Percentiles rank a stretch among this genome's conserved stretches.
Conservation (phyloP, 1,140 invertebrate species). For the Physella acuta region DNA sequence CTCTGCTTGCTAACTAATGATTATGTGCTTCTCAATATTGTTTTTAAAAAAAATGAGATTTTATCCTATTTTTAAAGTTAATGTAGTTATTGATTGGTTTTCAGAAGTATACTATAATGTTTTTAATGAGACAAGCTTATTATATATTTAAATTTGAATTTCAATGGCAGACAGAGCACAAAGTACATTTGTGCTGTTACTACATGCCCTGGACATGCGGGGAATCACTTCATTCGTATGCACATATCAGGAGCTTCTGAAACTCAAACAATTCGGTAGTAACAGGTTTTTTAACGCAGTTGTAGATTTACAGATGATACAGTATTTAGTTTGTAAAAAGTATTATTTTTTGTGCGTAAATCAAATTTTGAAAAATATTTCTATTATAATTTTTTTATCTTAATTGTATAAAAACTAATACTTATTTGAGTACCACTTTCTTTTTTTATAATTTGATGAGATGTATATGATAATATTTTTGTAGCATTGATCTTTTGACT, state of each 20-base stretch:
- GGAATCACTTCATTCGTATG: conserved; percentile 45
- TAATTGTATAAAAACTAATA: too few species aligned
- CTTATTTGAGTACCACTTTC: neutral
- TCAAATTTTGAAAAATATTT: too few species aligned
- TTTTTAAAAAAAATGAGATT: neutral
- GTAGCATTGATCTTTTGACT: neutral
- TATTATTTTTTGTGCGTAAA: too few species aligned
- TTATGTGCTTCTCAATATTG: too few species aligned
- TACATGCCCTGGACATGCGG: conserved; percentile 40
- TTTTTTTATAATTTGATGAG: neutral
- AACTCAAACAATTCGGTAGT: conserved; percentile 45
- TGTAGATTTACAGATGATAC: too few species aligned
- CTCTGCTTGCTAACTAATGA: neutral
- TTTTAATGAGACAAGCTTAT: neutral
- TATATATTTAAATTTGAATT: neutral
- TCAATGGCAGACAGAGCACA: conserved; percentile 36
- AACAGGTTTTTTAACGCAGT: too few species aligned
- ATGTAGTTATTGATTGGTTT: neutral
- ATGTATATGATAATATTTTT: neutral
- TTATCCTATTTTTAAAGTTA: neutral
- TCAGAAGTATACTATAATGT: neutral
- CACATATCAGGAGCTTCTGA: conserved; percentile 48
- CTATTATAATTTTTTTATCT: too few species aligned
- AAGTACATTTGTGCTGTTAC: conserved; percentile 39
- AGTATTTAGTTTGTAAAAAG: too few species aligned